These are phyloP conservation scores for Cotesia typhae DNA, from an alignment of 1,140 invertebrate genomes.

Conservation along the genomic window DNA sequence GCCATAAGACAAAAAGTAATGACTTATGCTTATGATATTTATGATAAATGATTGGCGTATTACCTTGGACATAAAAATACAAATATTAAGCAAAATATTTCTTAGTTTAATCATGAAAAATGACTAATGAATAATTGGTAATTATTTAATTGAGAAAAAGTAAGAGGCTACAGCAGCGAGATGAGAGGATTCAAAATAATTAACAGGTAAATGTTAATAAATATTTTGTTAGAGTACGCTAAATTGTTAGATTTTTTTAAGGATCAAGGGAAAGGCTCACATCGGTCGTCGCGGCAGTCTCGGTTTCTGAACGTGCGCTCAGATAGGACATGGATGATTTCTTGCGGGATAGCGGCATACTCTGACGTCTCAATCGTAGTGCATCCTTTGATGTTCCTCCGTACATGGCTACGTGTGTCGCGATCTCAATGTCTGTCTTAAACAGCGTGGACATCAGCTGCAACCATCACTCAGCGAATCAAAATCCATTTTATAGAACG, in stretches of 20 bases:
- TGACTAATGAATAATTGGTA: too few species aligned
- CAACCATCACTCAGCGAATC: conserved; percentile 56
- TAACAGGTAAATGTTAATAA: too few species aligned
- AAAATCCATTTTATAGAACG: conserved; percentile 15
- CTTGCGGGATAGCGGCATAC: conserved; percentile 63
- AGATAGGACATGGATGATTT: conserved; percentile 66
- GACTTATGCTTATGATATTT: too few species aligned
- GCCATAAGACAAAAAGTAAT: too few species aligned
- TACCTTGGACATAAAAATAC: too few species aligned
- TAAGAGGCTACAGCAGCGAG: too few species aligned
- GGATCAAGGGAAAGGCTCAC: conserved; percentile 55
- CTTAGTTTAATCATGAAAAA: too few species aligned
- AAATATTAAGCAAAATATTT: too few species aligned
- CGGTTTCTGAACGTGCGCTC: conserved; percentile 62
- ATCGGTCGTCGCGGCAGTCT: conserved; percentile 60
- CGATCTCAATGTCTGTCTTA: conserved; percentile 81
- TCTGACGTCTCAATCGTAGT: conserved; percentile 60
- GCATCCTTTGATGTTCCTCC: conserved; percentile 64
- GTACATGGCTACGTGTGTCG: conserved; percentile 70
- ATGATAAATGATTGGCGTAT: too few species aligned
- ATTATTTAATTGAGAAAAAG: too few species aligned
- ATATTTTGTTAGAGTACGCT: conserved; percentile 2
- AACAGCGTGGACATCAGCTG: conserved; percentile 82
- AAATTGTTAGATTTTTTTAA: conserved; percentile 26
- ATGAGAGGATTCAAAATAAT: too few species aligned